A percentile compares a stretch with the other conserved stretches of the same genome.
Conservation (phyloP, 2,888 invertebrate genomes). For the Elmis aenea region DNA sequence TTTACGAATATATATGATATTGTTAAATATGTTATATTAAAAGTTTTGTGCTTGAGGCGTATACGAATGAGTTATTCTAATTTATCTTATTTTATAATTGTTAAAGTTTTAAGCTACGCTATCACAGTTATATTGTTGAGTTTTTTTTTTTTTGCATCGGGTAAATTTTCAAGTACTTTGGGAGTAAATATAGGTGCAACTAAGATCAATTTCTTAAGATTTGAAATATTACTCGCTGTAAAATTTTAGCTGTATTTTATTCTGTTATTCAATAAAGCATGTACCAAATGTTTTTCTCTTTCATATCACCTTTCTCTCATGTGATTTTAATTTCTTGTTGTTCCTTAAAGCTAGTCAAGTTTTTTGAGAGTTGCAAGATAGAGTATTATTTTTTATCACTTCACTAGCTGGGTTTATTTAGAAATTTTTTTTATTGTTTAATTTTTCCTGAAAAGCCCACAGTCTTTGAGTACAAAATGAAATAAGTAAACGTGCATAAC, state of each 20-base stretch:
- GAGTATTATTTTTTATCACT: no score
- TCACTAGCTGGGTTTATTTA: no score
- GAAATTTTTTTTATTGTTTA: no score
- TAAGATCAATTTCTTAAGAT: conserved; percentile 9
- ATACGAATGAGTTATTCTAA: conserved; percentile 11
- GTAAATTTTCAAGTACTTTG: conserved; percentile 8
- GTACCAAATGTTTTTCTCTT: background rate
- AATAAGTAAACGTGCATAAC: no score
- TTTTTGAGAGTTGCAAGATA: no score
- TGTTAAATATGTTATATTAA: background rate
- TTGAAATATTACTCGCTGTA: conserved; percentile 8
- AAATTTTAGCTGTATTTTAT: conserved; percentile 5
- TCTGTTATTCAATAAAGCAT: conserved; percentile 8
- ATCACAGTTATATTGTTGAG: conserved; percentile 9
- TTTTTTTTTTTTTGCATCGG: conserved; percentile 4
- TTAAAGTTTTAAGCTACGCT: conserved; percentile 10
- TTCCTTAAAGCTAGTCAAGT: no score
- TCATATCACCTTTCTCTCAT: no score
- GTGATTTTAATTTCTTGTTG: no score
- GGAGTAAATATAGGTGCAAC: conserved; percentile 27
- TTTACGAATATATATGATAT: background rate
- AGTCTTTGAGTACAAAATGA: no score
- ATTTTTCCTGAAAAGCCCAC: no score
- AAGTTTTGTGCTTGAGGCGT: conserved; percentile 12
- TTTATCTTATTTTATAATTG: conserved; percentile 14